phyloP scores from a whole-genome alignment of 2,113 vertebrate species.

The Lophura nycthemera region DNA sequence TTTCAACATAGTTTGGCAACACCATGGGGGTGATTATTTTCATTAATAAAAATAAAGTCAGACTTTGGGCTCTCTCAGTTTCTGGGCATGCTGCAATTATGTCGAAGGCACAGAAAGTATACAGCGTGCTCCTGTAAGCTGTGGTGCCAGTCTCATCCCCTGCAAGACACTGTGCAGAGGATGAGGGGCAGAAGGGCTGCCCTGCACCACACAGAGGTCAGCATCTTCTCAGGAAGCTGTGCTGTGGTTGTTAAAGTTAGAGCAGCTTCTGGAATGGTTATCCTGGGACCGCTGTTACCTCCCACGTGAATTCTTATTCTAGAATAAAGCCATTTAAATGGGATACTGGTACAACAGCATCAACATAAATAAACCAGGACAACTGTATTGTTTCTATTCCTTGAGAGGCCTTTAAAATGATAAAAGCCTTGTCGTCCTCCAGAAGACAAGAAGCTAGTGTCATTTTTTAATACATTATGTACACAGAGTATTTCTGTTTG shows the following conservation, averaged over 20 bases:
- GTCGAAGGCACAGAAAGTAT: not conserved
- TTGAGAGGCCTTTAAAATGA: constrained; percentile 43
- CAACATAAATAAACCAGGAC: constrained; percentile 23
- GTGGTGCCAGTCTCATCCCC: not conserved
- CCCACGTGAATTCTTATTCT: not conserved
- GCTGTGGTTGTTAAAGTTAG: not conserved
- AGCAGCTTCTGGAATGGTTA: not conserved
- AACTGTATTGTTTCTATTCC: constrained; percentile 17
- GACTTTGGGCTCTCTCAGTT: not conserved
- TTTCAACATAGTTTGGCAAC: not conserved
- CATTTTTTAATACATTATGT: constrained; percentile 43
- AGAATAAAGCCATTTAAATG: constrained; percentile 17
- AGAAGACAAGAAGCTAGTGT: constrained; percentile 28
- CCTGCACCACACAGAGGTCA: not conserved
- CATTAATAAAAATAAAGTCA: constrained; percentile 8
- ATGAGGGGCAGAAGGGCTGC: not conserved
- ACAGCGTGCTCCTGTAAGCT: not conserved
- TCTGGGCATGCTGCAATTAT: not conserved
- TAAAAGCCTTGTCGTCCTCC: constrained; percentile 15
- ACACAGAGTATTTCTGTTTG: constrained; percentile 49
- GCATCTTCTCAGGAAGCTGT: not conserved
- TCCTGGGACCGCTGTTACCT: not conserved
- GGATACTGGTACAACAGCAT: not conserved
- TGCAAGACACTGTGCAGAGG: rapidly evolving
- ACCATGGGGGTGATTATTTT: not conserved